phyloP scores from a whole-genome alignment of 2,113 vertebrate genomes.

The Centropristis striata region DNA sequence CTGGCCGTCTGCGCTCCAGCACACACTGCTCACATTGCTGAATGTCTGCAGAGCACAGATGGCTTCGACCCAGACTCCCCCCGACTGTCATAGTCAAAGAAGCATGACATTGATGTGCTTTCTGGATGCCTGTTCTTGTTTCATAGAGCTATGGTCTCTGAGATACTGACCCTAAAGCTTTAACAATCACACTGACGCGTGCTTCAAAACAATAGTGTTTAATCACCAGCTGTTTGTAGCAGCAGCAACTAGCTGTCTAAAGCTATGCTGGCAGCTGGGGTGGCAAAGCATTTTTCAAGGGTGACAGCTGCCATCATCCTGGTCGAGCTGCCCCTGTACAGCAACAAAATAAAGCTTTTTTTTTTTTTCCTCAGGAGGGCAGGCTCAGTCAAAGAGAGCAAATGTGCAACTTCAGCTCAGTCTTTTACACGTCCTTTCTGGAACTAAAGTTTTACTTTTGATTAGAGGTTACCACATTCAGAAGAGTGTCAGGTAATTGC shows the following conservation, averaged over 20 bases:
- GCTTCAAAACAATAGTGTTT: constrained; percentile 37
- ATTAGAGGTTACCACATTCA: constrained; percentile 21
- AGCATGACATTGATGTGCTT: constrained; percentile 11
- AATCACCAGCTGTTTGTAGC: constrained; percentile 38
- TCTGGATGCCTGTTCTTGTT: constrained; percentile 11
- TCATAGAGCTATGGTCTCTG: constrained; percentile 29
- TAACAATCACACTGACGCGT: constrained; percentile 48
- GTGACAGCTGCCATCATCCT: no score
- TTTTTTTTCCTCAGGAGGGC: no score
- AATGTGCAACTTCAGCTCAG: no score
- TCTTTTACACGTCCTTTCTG: no score
- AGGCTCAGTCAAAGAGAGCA: no score
- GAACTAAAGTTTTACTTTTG: no score
- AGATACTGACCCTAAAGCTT: constrained; percentile 21
- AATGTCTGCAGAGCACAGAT: constrained; percentile 21
- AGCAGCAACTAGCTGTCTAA: no score
- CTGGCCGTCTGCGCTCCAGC: constrained; percentile 11
- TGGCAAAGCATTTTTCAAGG: no score
- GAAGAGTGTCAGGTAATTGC: constrained; percentile 7
- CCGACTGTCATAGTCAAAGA: constrained; percentile 18
- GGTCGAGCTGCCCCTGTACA: no score
- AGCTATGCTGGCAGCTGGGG: no score
- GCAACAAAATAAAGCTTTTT: no score
- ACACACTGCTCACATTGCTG: constrained; percentile 36
- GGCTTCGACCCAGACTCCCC: constrained; percentile 15